Conservation (phyloP, 2,888 invertebrate species). For the Philereme transversata region DNA sequence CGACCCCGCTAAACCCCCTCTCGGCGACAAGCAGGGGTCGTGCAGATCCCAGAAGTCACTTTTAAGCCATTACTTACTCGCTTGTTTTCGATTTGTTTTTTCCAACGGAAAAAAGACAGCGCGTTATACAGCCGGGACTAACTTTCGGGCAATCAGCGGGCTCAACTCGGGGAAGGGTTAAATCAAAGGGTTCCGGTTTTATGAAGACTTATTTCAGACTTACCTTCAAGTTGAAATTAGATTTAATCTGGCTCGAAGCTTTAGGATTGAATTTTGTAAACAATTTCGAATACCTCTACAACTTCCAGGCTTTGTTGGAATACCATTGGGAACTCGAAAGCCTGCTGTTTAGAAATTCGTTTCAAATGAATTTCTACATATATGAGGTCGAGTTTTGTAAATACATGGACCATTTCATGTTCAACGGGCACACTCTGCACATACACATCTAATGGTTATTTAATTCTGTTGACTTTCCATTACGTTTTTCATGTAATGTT, state of each 20-base stretch:
- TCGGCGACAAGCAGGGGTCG: conserved; percentile 49
- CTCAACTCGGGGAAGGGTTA: conserved; percentile 78
- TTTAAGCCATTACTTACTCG: conserved; percentile 78
- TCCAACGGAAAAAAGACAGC: conserved; percentile 71
- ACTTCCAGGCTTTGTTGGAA: conserved; percentile 82
- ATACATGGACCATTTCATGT: conserved; percentile 61
- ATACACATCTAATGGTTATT: conserved; percentile 59
- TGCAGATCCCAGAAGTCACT: conserved; percentile 66
- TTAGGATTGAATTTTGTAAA: conserved; percentile 84
- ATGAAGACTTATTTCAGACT: conserved; percentile 84
- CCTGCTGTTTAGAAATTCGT: conserved; percentile 79
- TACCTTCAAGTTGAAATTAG: conserved; percentile 84
- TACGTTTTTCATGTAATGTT: conserved; percentile 30
- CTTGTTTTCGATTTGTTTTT: conserved; percentile 81
- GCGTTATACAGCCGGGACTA: conserved; percentile 69
- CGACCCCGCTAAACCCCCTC: conserved; percentile 43
- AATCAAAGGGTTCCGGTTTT: conserved; percentile 84
- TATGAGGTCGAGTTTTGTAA: conserved; percentile 72
- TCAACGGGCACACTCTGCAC: conserved; percentile 57
- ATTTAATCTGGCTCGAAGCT: conserved; percentile 83
- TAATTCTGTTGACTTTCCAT: conserved; percentile 65
- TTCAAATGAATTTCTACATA: conserved; percentile 78
- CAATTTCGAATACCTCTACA: conserved; percentile 83
- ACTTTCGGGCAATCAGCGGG: conserved; percentile 81
- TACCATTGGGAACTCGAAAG: conserved; percentile 79